A percentile compares a stretch with the other conserved stretches of the same genome.
These are phyloP conservation scores for Nyctibius bracteatus DNA, from an alignment of 2,113 vertebrate genomes.

Conservation along the genomic window DNA sequence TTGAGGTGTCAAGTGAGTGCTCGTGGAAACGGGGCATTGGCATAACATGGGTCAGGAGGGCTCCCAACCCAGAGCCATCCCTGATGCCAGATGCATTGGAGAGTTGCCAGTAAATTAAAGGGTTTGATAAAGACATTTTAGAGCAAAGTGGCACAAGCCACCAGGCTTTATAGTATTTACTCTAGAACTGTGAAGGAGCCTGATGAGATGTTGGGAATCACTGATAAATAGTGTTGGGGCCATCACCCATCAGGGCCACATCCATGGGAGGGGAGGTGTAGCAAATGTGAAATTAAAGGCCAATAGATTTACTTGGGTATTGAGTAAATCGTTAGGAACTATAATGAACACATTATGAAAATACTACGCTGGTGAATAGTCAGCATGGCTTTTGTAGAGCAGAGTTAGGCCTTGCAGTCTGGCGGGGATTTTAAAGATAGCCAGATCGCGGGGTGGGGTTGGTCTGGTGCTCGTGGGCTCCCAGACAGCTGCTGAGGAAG, in stretches of 20 bases:
- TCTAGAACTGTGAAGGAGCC: neutral
- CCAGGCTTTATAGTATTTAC: neutral
- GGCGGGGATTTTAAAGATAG: neutral
- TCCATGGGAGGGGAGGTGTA: neutral
- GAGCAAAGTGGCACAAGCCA: neutral
- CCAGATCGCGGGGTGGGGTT: neutral
- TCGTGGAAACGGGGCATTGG: fast-evolving
- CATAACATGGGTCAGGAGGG: neutral
- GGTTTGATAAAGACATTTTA: neutral
- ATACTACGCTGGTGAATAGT: neutral
- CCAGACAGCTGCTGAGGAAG: neutral
- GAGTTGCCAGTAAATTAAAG: neutral
- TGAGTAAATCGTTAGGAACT: neutral
- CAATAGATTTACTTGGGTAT: neutral
- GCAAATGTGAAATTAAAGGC: neutral
- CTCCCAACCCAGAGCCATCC: neutral
- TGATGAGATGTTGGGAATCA: neutral
- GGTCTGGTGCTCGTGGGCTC: neutral
- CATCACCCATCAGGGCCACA: fast-evolving
- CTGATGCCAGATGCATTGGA: fast-evolving
- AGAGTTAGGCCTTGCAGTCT: neutral
- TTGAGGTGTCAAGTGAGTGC: neutral
- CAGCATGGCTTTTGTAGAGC: neutral
- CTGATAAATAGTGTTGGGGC: neutral
- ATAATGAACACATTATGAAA: neutral